Evolutionary conservation across 2,888 invertebrate genomes (phyloP).

Genomic region (Sarcophaga caerulescens): DNA sequence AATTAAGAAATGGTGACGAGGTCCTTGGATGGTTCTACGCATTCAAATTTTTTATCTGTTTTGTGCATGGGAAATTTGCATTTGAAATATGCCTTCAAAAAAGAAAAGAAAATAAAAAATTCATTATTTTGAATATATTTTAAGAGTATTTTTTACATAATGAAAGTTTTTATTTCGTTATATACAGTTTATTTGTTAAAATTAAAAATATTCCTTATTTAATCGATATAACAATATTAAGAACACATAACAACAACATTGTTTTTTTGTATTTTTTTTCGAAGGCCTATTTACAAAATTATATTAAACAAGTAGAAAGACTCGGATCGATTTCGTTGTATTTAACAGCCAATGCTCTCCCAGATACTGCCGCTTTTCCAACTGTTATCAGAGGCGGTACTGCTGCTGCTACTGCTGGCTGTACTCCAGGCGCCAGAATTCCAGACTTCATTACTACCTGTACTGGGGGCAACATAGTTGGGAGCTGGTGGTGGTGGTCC

Average conservation of each 20-base stretch:
- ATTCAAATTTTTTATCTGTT: too few relatives aligned
- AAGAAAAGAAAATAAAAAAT: too few relatives aligned
- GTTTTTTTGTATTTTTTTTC: not conserved
- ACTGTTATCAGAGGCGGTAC: not conserved
- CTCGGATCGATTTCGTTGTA: constrained; percentile 3
- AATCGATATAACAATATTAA: not conserved
- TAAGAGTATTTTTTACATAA: constrained; percentile 29
- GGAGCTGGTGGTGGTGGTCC: constrained; percentile 44
- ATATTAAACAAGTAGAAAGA: constrained; percentile 31
- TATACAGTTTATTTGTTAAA: not conserved
- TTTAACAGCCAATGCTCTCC: constrained; percentile 58
- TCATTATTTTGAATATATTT: not conserved
- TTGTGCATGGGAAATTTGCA: too few relatives aligned
- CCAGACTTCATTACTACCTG: constrained; percentile 29
- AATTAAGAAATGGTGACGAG: too few relatives aligned
- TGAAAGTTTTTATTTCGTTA: constrained; percentile 30
- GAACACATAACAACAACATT: constrained; percentile 18
- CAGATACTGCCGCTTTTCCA: constrained; percentile 53
- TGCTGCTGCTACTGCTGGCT: constrained; percentile 9
- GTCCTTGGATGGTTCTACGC: too few relatives aligned
- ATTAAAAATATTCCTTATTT: not conserved
- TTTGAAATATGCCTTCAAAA: too few relatives aligned
- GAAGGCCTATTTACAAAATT: constrained; percentile 24
- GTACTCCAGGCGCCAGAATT: constrained; percentile 41
- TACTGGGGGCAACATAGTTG: constrained; percentile 11